phyloP scores from a whole-genome alignment of 2,888 invertebrate species.

The Metacarcinus magister region DNA sequence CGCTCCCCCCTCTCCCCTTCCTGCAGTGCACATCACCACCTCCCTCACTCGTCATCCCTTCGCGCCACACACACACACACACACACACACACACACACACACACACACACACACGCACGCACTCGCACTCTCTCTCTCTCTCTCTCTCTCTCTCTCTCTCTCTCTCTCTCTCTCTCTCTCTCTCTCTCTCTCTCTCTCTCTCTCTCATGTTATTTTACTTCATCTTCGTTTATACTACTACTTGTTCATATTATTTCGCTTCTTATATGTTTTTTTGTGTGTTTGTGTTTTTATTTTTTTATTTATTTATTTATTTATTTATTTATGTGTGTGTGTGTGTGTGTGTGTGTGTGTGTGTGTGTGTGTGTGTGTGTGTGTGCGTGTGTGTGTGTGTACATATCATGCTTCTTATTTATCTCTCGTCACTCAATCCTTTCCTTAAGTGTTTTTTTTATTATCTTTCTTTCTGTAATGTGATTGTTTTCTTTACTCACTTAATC shows the following conservation, averaged over 20 bases:
- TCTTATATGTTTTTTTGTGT: background rate
- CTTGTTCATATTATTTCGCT: conserved; percentile 2
- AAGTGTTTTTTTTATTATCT: background rate
- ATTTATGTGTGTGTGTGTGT: too few species aligned
- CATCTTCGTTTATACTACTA: background rate
- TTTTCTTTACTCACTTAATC: background rate
- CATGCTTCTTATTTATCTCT: background rate
- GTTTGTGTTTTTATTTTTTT: too few species aligned
- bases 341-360: too few species aligned
- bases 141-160: conserved; percentile 55
- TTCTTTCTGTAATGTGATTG: background rate
- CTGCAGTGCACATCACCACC: background rate
- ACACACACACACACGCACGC: conserved; percentile 6
- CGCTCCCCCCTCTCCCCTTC: background rate
- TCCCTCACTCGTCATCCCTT: conserved; percentile 26
- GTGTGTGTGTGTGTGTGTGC: too few species aligned
- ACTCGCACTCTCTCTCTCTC: conserved; percentile 43
- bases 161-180: conserved; percentile 68
- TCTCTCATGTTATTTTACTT: conserved; percentile 28
- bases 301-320: too few species aligned
- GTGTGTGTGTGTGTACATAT: background rate
- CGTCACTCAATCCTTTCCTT: background rate
- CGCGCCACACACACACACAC: background rate
- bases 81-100: conserved; percentile 27
- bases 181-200: conserved; percentile 21